A percentile compares a stretch with the other conserved stretches of the same genome.
These are phyloP conservation scores for Talpa occidentalis DNA, from an alignment of 2,113 vertebrate genomes.

Conservation along the genomic window DNA sequence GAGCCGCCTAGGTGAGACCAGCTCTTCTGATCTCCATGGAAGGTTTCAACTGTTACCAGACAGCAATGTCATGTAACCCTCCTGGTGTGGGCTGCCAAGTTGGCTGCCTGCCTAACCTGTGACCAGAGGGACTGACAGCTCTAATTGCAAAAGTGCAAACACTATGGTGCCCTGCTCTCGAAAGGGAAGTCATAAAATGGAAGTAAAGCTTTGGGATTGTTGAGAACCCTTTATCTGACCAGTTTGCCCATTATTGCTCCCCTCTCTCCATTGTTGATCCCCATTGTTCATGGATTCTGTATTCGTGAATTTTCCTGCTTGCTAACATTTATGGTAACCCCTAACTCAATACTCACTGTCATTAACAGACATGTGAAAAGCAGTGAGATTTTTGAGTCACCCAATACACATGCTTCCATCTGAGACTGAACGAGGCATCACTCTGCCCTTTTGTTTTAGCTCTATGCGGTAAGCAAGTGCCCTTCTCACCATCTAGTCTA, in stretches of 20 bases:
- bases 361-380: background rate
- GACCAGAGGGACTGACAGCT: background rate
- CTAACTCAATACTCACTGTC: background rate
- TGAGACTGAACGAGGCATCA: background rate
- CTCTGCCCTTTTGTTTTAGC: background rate
- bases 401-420: background rate
- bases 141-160: background rate
- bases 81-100: background rate
- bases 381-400: background rate
- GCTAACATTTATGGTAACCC: background rate
- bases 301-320: background rate
- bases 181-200: fast-evolving
- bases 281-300: background rate
- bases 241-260: background rate
- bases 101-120: background rate
- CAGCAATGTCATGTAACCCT: background rate
- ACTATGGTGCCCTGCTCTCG: background rate
- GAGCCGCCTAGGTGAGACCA: background rate
- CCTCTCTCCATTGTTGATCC: background rate
- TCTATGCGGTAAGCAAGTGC: background rate
- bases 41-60: background rate
- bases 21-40: background rate
- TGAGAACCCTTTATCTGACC: background rate
- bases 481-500: background rate
- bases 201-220: background rate